These are phyloP conservation scores for Cyclophora punctaria DNA, from an alignment of 2,888 invertebrate species.

Conservation along the genomic window DNA sequence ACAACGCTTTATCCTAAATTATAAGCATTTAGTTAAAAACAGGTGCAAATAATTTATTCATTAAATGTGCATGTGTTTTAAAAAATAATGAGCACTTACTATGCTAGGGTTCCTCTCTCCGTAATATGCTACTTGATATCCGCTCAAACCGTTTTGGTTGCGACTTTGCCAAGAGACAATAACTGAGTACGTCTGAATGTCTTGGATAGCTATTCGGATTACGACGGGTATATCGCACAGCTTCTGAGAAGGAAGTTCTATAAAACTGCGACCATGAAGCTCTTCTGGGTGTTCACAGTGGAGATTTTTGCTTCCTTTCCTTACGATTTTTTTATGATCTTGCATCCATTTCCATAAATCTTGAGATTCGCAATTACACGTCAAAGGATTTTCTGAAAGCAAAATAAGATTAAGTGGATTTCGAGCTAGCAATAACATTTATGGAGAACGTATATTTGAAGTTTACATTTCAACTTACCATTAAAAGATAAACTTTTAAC, in stretches of 20 bases:
- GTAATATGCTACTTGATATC: conserved; percentile 90
- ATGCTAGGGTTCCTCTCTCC: conserved; percentile 69
- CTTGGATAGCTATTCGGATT: conserved; percentile 88
- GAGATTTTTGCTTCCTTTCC: conserved; percentile 76
- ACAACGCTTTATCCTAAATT: conserved; percentile 38
- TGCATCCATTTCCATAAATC: conserved; percentile 95
- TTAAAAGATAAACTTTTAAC: conserved; percentile 84
- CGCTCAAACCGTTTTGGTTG: conserved; percentile 88
- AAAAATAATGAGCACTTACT: conserved; percentile 55
- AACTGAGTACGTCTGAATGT: conserved; percentile 90
- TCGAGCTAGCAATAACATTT: neutral
- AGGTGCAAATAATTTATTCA: conserved; percentile 24
- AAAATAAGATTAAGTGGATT: too few species aligned
- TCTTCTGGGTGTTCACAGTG: conserved; percentile 90
- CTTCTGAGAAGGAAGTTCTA: conserved; percentile 85
- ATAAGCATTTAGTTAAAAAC: conserved; percentile 31
- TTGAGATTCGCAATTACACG: conserved; percentile 92
- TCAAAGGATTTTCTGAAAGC: conserved; percentile 87
- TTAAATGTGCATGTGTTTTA: conserved; percentile 10
- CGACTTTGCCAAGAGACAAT: conserved; percentile 92
- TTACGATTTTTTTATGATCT: conserved; percentile 86
- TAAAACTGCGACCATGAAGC: conserved; percentile 83
- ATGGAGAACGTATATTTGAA: neutral
- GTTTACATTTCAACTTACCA: conserved; percentile 75
- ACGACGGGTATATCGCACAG: conserved; percentile 90